A percentile compares a stretch with the other conserved stretches of the same genome.
These are phyloP conservation scores for Lagria hirta DNA, from an alignment of 2,888 invertebrate genomes.

Conservation along the genomic window DNA sequence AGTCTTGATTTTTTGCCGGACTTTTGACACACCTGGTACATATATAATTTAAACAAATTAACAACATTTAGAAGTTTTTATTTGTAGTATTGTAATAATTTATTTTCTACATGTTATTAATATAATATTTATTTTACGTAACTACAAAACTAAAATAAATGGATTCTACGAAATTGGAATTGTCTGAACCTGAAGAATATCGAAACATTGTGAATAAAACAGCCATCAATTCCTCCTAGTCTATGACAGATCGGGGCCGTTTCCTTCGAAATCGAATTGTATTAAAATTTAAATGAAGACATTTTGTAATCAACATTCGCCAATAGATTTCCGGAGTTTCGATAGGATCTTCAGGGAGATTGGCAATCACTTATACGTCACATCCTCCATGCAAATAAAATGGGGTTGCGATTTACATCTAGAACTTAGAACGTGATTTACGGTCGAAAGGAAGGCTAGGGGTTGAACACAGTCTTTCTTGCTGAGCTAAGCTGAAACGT, in stretches of 20 bases:
- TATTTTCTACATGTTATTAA: conserved; percentile 2
- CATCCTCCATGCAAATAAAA: conserved; percentile 56
- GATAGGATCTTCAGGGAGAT: conserved; percentile 50
- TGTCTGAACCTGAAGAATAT: too few relatives aligned
- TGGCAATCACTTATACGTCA: conserved; percentile 54
- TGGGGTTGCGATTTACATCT: conserved; percentile 49
- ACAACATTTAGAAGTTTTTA: too few relatives aligned
- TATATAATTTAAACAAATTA: too few relatives aligned
- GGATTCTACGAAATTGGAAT: too few relatives aligned
- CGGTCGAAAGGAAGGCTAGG: conserved; percentile 30
- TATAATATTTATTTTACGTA: too few relatives aligned
- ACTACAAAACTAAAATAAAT: too few relatives aligned
- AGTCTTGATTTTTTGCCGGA: too few relatives aligned
- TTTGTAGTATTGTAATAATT: too few relatives aligned
- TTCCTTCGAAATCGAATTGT: conserved; percentile 46
- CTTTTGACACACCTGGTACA: too few relatives aligned
- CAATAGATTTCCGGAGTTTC: conserved; percentile 53
- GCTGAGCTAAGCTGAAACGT: conserved; percentile 48
- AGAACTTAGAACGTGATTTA: conserved; percentile 46
- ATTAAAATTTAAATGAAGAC: conserved; percentile 55
- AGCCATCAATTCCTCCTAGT: conserved; percentile 33
- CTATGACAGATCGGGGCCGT: conserved; percentile 39
- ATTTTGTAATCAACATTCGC: conserved; percentile 53
- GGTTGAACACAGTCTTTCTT: conserved; percentile 32
- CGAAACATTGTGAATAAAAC: too few relatives aligned